These are phyloP conservation scores for Apodemia duryi DNA, from an alignment of 2,888 invertebrate genomes.

Conservation along the genomic window DNA sequence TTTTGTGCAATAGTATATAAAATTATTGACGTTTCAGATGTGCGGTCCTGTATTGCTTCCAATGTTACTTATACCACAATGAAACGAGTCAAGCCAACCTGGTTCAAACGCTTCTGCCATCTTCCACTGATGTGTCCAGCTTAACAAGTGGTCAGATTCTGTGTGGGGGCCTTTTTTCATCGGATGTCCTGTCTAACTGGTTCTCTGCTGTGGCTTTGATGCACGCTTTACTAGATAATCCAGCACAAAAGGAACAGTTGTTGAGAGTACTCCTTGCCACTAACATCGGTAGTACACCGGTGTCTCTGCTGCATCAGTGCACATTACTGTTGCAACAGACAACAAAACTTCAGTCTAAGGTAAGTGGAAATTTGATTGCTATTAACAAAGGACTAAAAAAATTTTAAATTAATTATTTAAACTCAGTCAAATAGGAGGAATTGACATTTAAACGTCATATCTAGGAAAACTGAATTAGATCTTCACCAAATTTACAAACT, in stretches of 20 bases:
- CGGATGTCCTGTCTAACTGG: slow-evolving; percentile 95
- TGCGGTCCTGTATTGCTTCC: slow-evolving; percentile 97
- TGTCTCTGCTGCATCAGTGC: slow-evolving; percentile 94
- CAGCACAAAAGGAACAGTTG: slow-evolving; percentile 92
- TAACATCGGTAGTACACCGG: slow-evolving; percentile 89
- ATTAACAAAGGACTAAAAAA: no score
- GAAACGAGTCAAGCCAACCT: slow-evolving; percentile 92
- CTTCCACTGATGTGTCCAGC: slow-evolving; percentile 85
- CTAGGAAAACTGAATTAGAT: no score
- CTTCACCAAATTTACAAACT: no score
- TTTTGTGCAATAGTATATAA: no score
- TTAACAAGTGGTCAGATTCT: slow-evolving; percentile 92
- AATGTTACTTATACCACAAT: slow-evolving; percentile 96
- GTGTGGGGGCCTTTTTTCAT: slow-evolving; percentile 94
- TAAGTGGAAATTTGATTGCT: slow-evolving; percentile 40
- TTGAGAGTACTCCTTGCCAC: slow-evolving; percentile 94
- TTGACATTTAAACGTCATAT: no score
- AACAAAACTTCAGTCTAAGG: slow-evolving; percentile 86
- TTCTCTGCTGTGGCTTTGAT: slow-evolving; percentile 94
- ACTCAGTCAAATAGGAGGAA: no score
- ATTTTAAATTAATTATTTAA: no score
- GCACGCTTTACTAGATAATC: slow-evolving; percentile 93
- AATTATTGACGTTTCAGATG: slow-evolving; percentile 78
- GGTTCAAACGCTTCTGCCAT: slow-evolving; percentile 94
- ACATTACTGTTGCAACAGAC: slow-evolving; percentile 90